Base-by-base conservation (phyloP, 1,140 invertebrate species). In the Leptopilina boulardi region DNA sequence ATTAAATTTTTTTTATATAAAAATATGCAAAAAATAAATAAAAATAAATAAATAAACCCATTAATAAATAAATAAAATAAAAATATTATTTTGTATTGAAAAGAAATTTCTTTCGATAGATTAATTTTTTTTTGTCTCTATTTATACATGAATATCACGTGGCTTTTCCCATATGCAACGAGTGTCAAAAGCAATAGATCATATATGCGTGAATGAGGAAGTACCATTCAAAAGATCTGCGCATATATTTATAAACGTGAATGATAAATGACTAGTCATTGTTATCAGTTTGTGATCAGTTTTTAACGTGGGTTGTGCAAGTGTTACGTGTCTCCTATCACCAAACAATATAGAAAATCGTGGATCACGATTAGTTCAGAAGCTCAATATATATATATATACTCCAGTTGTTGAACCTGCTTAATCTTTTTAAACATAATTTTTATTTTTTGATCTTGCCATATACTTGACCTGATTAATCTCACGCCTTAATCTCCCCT, bases 321-420 rank as follows among this genome's bases (percentile, higher is more conserved):
- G 59, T 66, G 23, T 66, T 66, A 66, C 59, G 59, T 66, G 59
- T 66, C 59, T 23, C 59, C 59, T 66, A 66, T 66, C 59, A 66
- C 59, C 23, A 6, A 66, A 66, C 59, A 66, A 66, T 66, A 66
- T 34, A 66, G 26, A 13, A n/a, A 66, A 66, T 66, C 59, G 21
- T 66, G 59, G 59, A 66, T 66, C 59, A 66, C n/a, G 59, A 66
- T 66, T 66, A 66, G 26, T 30, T 66, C 23, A 66, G 59, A 66
- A 66, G 59, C 59, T 66, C 59, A 66, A 30, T 26, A n/a, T n/a
- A n/a, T n/a, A n/a, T n/a, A n/a, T n/a, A n/a, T n/a, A n/a, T n/a
- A 66, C 23, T 30, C 26, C 2, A 66, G 59, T 66, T 59, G 56
- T 59, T 66, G 23, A 66, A 66, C 59, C 59, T 66, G 59, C 26